Evolutionary conservation across 2,113 vertebrate genomes (phyloP).

Genomic region (Sus scrofa): DNA sequence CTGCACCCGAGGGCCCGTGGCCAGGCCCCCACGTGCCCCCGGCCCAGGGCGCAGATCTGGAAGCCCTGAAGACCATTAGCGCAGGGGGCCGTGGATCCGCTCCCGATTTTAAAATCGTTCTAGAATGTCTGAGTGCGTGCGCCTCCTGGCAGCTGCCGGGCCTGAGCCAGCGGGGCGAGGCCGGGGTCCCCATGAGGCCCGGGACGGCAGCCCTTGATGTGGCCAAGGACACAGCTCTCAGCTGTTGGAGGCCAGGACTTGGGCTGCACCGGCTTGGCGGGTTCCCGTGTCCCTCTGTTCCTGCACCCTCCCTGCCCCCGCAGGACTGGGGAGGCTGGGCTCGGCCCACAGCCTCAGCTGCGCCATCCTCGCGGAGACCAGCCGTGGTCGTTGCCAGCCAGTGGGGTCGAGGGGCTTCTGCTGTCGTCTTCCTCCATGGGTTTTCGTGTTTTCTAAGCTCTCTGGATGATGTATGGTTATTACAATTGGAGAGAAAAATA

Average conservation of each 20-base stretch:
- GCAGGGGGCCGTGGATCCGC: accelerated
- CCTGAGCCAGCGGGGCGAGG: too few species aligned
- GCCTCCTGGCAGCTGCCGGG: too few species aligned
- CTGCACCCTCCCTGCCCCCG: not conserved
- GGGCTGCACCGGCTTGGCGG: not conserved
- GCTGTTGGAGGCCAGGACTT: not conserved
- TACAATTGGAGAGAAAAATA: conserved; percentile 51
- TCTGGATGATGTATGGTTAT: not conserved
- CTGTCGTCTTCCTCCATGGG: too few species aligned
- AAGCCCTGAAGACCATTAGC: accelerated
- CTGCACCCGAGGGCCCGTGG: too few species aligned
- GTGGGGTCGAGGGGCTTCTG: accelerated
- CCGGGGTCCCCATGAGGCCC: too few species aligned
- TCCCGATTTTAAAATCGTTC: not conserved
- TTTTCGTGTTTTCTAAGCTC: not conserved
- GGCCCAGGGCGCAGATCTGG: accelerated
- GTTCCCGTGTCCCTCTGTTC: too few species aligned
- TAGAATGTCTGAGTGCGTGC: not conserved
- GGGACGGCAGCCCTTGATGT: too few species aligned
- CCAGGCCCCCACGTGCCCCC: accelerated
- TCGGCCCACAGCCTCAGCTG: accelerated
- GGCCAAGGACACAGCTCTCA: not conserved
- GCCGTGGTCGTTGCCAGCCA: accelerated
- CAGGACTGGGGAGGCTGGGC: too few species aligned
- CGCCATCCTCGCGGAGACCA: accelerated